Percentiles rank a stretch among this genome's conserved stretches.
Conservation (phyloP, 2,888 invertebrate genomes). For the Strigamia maritima region DNA sequence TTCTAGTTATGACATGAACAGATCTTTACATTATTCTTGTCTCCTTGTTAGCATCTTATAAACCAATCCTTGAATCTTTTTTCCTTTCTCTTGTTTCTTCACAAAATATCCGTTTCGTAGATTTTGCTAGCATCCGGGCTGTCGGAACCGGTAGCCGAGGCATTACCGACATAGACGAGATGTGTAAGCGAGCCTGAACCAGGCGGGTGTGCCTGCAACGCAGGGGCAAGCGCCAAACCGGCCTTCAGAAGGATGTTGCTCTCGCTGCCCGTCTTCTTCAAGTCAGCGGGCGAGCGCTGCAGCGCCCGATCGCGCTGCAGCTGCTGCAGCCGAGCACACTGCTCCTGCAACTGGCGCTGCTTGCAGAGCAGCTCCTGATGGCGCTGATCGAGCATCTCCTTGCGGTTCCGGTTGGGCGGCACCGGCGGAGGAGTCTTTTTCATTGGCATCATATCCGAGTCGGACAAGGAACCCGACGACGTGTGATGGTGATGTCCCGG, state of each 20-base stretch:
- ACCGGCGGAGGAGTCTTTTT: slow-evolving; percentile 41
- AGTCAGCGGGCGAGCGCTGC: slow-evolving; percentile 55
- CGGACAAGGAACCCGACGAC: slow-evolving; percentile 38
- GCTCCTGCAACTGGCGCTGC: slow-evolving; percentile 83
- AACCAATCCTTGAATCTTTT: too few species aligned
- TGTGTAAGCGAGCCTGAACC: slow-evolving; percentile 64
- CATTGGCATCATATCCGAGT: slow-evolving; percentile 41
- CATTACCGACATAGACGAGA: slow-evolving; percentile 54
- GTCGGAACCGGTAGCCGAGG: too few species aligned
- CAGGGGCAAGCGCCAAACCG: slow-evolving; percentile 64
- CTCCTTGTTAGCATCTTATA: too few species aligned
- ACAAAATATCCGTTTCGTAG: slow-evolving; percentile 93
- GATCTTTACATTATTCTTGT: too few species aligned
- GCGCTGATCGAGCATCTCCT: slow-evolving; percentile 67
- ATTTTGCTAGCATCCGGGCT: slow-evolving; percentile 45
- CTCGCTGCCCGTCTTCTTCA: slow-evolving; percentile 85
- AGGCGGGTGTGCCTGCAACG: too few species aligned
- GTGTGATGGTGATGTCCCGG: slow-evolving; percentile 34
- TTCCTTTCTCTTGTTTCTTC: too few species aligned
- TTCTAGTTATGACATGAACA: too few species aligned
- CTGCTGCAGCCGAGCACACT: slow-evolving; percentile 83
- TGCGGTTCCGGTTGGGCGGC: slow-evolving; percentile 46
- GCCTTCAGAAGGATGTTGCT: slow-evolving; percentile 79
- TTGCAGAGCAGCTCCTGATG: slow-evolving; percentile 84
- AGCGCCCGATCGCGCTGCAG: slow-evolving; percentile 62